Base-by-base conservation (phyloP, 2,797 vertebrate species). In the Gallinago stenura region DNA sequence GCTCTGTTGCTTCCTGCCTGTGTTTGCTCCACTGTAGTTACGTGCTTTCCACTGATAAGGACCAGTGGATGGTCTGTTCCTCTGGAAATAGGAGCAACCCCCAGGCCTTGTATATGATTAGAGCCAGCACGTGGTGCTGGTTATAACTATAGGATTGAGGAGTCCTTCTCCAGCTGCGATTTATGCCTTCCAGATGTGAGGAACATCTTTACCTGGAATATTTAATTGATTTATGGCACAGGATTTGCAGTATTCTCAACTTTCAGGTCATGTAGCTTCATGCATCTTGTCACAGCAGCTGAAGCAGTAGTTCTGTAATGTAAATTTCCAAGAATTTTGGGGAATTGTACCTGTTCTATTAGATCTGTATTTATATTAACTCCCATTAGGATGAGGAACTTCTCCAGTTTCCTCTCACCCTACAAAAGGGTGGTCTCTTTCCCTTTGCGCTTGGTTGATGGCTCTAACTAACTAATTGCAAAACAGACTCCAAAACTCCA, bases 201-300 rank as follows among this genome's bases (percentile, higher is more conserved):
- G 9, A 86, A 10, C 6, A 4, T 17, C 30, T 81, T 50, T 28
- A 65, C 39, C 10, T 7, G 5, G n/a, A 68, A 24, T 2, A 28
- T 37, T 24, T 46, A 10, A 3, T 10, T 41, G 15, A 9, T 10
- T 28, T 48, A 1, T 25, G 48, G 35, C 4, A 0, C 18, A 57
- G 54, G 37, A 64, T 43, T 65, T 79, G 9, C 1, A 1, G 10
- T 57, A 26, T 48, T 73, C n/a, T 9, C 2, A 11, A 24, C n/a
- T 31, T 58, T 7, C 19, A 68, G 30, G 26, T 64, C 15, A 0
- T 2, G 31, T 7, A 20, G 35, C 37, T 68, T 81, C 9, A 4
- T 11, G 16, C 10, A 3, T 28, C 56, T 46, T 46, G 37, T 26
- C 43, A 14, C 18, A 48, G n/a, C 28, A 56, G 2, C 64, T 51